A percentile compares a stretch with the other conserved stretches of the same genome.
Evolutionary conservation across 2,113 vertebrate genomes (phyloP).

Genomic region (Lipotes vexillifer): DNA sequence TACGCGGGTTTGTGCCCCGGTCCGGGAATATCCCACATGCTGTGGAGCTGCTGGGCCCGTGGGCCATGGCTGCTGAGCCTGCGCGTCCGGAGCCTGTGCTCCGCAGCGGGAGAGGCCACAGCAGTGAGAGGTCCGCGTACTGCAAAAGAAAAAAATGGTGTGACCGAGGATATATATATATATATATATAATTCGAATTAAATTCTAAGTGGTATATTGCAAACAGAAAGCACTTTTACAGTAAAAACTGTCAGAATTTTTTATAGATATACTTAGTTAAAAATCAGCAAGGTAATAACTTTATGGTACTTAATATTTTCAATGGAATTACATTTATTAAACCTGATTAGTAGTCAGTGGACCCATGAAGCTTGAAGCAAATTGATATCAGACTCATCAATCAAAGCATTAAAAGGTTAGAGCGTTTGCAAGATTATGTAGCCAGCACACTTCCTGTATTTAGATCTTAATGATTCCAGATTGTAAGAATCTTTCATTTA

Average conservation of each 20-base stretch:
- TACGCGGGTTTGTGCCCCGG: too few species aligned
- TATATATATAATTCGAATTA: not conserved
- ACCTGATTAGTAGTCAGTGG: constrained; percentile 31
- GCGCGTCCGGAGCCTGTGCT: too few species aligned
- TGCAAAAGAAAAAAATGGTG: too few species aligned
- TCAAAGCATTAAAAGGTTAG: constrained; percentile 17
- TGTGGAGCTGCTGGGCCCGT: accelerated
- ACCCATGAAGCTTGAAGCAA: constrained; percentile 20
- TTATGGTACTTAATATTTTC: constrained; percentile 42
- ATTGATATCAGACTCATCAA: constrained; percentile 15
- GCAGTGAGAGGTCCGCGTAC: too few species aligned
- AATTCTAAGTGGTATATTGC: not conserved
- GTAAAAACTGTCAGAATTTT: constrained; percentile 17
- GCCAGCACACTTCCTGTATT: not conserved
- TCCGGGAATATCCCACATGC: too few species aligned
- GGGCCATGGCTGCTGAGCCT: too few species aligned
- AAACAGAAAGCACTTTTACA: not conserved
- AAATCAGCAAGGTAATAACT: constrained; percentile 24
- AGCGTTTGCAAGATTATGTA: not conserved
- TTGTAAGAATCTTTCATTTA: not conserved
- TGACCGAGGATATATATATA: too few species aligned
- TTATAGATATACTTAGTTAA: constrained; percentile 24
- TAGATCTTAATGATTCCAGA: not conserved
- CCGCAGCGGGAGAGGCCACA: too few species aligned
- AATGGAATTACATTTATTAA: constrained; percentile 33